Conservation (phyloP, 2,888 invertebrate genomes). For the Amaurobius ferox region DNA sequence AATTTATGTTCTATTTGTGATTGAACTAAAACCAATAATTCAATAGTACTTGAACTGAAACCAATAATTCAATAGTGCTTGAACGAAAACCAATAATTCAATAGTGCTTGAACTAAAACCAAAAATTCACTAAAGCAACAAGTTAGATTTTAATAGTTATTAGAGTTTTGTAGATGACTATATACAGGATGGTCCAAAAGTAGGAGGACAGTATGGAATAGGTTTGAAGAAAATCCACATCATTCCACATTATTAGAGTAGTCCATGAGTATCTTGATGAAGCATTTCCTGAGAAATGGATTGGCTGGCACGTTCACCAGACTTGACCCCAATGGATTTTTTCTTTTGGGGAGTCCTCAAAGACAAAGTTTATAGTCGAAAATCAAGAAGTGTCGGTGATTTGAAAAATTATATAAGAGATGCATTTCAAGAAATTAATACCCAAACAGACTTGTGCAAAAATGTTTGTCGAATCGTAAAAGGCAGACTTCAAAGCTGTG, state of each 20-base stretch:
- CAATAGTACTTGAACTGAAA: too few species aligned
- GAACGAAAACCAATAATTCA: too few species aligned
- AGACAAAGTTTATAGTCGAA: constrained; percentile 17
- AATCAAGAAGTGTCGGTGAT: constrained; percentile 24
- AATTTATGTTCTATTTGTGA: too few species aligned
- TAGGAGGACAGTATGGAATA: background rate
- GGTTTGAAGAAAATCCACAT: too few species aligned
- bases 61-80: too few species aligned
- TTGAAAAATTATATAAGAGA: constrained; percentile 12
- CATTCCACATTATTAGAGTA: too few species aligned
- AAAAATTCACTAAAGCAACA: too few species aligned
- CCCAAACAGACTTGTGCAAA: background rate
- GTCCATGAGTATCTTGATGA: constrained; percentile 10
- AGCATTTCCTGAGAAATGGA: constrained; percentile 1
- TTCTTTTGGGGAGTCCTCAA: constrained; percentile 8
- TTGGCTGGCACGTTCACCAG: constrained; percentile 30
- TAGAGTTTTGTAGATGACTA: too few species aligned
- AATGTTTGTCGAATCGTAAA: background rate
- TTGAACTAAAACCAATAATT: too few species aligned
- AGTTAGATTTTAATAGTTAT: too few species aligned
- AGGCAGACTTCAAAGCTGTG: background rate
- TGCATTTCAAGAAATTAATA: constrained; percentile 14
- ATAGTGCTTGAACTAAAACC: too few species aligned
- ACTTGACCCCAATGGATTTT: constrained; percentile 17
- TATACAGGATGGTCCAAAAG: constrained; percentile 8